These are phyloP conservation scores for Linnaemya tessellans DNA, from an alignment of 2,888 invertebrate genomes.

Conservation along the genomic window DNA sequence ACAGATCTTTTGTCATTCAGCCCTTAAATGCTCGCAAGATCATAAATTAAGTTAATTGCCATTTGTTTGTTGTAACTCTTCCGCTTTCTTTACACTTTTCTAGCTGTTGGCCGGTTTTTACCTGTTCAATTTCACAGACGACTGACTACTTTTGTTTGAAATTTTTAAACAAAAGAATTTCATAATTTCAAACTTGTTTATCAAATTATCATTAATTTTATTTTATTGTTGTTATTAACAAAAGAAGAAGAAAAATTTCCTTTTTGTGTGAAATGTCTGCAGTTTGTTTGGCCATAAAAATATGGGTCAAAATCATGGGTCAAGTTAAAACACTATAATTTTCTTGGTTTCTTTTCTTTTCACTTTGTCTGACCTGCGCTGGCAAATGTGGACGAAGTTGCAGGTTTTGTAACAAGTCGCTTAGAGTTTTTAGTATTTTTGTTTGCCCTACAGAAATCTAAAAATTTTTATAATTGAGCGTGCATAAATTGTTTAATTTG, in stretches of 20 bases:
- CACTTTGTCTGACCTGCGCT: constrained; percentile 6
- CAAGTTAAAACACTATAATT: constrained; percentile 23
- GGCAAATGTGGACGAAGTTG: background rate
- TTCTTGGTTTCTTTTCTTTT: constrained; percentile 16
- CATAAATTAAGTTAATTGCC: background rate
- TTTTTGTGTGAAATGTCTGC: background rate
- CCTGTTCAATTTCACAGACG: background rate
- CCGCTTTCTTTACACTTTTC: background rate
- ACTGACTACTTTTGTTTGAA: background rate
- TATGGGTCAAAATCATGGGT: constrained; percentile 54
- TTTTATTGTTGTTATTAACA: constrained; percentile 38
- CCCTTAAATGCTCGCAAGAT: background rate
- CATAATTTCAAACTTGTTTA: constrained; percentile 20
- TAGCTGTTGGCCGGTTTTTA: background rate
- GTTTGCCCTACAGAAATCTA: background rate
- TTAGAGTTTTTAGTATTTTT: background rate
- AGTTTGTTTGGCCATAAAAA: constrained; percentile 32
- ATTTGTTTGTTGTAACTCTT: background rate
- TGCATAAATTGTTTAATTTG: background rate
- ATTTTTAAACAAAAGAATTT: constrained; percentile 3
- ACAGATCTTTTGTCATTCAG: background rate
- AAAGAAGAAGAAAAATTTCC: background rate
- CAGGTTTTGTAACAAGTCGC: constrained; percentile 4
- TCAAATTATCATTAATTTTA: constrained; percentile 3
- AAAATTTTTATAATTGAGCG: background rate